Conservation (phyloP, 35 echinoderm and acorn worm species). For the Diadema setosum region DNA sequence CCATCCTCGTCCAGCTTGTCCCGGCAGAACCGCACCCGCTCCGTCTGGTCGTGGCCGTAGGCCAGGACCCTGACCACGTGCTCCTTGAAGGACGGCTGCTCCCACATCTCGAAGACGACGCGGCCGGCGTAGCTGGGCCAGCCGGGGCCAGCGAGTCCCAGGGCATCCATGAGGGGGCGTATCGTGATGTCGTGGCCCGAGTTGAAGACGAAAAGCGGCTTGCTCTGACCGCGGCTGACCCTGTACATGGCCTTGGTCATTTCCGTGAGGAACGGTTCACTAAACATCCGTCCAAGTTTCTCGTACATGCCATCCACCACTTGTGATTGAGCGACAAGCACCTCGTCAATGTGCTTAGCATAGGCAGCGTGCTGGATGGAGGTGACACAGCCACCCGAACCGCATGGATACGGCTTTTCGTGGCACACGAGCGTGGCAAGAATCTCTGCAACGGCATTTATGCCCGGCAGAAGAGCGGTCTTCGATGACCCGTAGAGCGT, state of each 20-base stretch:
- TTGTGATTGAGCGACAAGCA: neutral
- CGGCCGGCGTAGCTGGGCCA: slow-evolving; percentile 47
- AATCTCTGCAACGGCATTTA: slow-evolving; percentile 10
- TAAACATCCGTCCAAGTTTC: slow-evolving; percentile 39
- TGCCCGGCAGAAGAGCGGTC: neutral
- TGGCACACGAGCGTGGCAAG: slow-evolving; percentile 27
- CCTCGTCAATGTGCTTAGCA: neutral
- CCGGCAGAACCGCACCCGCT: slow-evolving; percentile 3
- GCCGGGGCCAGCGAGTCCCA: slow-evolving; percentile 15
- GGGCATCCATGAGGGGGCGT: slow-evolving; percentile 21
- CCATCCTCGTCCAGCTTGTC: slow-evolving; percentile 8
- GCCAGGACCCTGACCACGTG: slow-evolving; percentile 32
- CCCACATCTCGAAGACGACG: slow-evolving; percentile 59
- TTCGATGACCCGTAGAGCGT: neutral
- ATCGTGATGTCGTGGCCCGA: slow-evolving; percentile 65
- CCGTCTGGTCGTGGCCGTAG: slow-evolving; percentile 24
- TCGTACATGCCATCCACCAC: slow-evolving; percentile 10
- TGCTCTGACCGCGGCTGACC: neutral
- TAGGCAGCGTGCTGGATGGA: neutral
- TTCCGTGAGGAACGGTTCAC: slow-evolving; percentile 33
- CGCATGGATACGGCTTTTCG: slow-evolving; percentile 25
- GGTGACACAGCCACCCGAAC: neutral
- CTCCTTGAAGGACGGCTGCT: neutral
- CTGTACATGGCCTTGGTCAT: slow-evolving; percentile 18
- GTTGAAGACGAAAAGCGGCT: slow-evolving; percentile 19